phyloP scores from a whole-genome alignment of 1,140 invertebrate genomes.

The Ceratoteleas bidentatus region DNA sequence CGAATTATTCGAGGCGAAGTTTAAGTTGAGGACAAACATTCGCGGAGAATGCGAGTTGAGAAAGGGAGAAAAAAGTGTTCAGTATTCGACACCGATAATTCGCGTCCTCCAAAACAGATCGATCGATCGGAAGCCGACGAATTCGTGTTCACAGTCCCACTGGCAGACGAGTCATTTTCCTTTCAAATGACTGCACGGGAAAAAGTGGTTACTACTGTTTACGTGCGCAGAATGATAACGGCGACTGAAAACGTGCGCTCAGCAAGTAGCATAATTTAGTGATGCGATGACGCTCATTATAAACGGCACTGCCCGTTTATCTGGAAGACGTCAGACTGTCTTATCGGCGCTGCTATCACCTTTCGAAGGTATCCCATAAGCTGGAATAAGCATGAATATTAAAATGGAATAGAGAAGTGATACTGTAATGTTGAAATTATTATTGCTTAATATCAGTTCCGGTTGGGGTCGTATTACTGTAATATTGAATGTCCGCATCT shows the following conservation, averaged over 20 bases:
- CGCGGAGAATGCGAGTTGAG: too few relatives aligned
- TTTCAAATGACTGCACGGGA: background rate
- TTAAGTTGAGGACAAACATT: too few relatives aligned
- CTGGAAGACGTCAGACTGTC: background rate
- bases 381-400: too few relatives aligned
- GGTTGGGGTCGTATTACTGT: too few relatives aligned
- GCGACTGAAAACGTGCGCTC: background rate
- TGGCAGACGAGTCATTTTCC: background rate
- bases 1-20: too few relatives aligned
- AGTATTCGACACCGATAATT: background rate
- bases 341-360: background rate
- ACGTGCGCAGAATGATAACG: conserved; percentile 10
- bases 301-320: background rate
- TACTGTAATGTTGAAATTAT: too few relatives aligned
- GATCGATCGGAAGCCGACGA: background rate
- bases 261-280: background rate
- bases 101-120: background rate
- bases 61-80: too few relatives aligned
- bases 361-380: background rate
- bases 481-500: too few relatives aligned
- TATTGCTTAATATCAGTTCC: too few relatives aligned
- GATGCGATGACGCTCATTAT: background rate
- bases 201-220: conserved; percentile 1
- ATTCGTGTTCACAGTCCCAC: background rate
- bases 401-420: too few relatives aligned